Conservation (phyloP, 2,888 invertebrate species). For the Macrosiphum euphorbiae region DNA sequence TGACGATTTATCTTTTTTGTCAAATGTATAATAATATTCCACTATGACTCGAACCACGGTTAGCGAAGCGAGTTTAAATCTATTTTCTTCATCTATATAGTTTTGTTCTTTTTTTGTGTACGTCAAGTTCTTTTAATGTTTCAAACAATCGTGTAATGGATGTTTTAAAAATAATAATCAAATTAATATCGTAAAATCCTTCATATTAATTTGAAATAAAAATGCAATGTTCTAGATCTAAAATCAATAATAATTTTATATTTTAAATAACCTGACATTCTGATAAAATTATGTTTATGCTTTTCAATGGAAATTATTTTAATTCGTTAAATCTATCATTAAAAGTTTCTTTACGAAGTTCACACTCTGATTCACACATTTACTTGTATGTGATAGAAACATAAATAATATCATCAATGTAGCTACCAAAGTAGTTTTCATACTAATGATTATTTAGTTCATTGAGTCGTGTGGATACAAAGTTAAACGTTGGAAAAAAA, state of each 20-base stretch:
- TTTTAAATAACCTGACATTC: neutral
- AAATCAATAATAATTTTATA: neutral
- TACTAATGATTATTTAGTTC: neutral
- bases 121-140: neutral
- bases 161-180: neutral
- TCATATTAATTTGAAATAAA: neutral
- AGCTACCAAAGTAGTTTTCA: neutral
- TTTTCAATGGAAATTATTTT: neutral
- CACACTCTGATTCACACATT: neutral
- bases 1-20: neutral
- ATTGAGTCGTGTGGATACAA: neutral
- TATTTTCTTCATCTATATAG: neutral
- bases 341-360: neutral
- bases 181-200: neutral
- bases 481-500: neutral
- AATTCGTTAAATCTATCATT: neutral
- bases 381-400: neutral
- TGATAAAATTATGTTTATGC: neutral
- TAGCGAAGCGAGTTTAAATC: neutral
- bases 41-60: neutral
- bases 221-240: neutral
- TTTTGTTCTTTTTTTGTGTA: neutral
- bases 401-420: neutral
- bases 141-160: neutral
- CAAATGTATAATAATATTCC: neutral